Evolutionary conservation across 2,797 vertebrate genomes (phyloP), one percentile per base, ranked within the genome.

Genomic region (Novumbra hubbsi): DNA sequence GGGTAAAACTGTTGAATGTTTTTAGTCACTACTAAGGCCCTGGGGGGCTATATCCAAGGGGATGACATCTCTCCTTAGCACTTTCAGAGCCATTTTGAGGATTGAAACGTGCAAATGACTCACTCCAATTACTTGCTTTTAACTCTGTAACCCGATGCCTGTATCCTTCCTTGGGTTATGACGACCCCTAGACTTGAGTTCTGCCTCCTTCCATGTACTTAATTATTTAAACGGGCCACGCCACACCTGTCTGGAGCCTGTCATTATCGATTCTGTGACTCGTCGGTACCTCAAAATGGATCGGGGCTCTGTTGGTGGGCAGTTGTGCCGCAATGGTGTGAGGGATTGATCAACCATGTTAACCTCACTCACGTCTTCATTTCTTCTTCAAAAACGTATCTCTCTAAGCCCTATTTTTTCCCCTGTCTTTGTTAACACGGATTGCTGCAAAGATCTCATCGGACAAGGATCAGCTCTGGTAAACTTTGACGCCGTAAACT

Each of bases 381-480:
- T 85, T 81, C 70, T 41, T 76, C 52, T 73, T 73, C 73, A 86
- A 79, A 90, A 84, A 66, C 69, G 69, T 50, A 77, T 81, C n/a
- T 64, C 45, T 72, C 75, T 82, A 76, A 77, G 73, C 76, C 48
- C 68, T 80, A 80, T 24, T 24, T 67, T 21, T 83, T 74, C 73
- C 76, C 5, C 77, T 76, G 74, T 80, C 73, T 80, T 75, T 73
- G 71, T 75, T 76, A 70, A 73, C 76, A 65, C 71, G 84, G 34
- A 78, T 74, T 60, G 57, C 68, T 76, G 83, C 64, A 78, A 80
- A 94, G 93, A 94, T 94, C 85, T 94, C 93, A 15, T 84, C 91
- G 0, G 93, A 94, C 88, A 88, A 73, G 84, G 93, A 94, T 71
- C 92, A 94, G 86, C 92, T 94, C 70, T 94, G 92, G 92, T 94